These are phyloP conservation scores for Ibycter americanus DNA, from an alignment of 2,797 vertebrate species.

Conservation along the genomic window DNA sequence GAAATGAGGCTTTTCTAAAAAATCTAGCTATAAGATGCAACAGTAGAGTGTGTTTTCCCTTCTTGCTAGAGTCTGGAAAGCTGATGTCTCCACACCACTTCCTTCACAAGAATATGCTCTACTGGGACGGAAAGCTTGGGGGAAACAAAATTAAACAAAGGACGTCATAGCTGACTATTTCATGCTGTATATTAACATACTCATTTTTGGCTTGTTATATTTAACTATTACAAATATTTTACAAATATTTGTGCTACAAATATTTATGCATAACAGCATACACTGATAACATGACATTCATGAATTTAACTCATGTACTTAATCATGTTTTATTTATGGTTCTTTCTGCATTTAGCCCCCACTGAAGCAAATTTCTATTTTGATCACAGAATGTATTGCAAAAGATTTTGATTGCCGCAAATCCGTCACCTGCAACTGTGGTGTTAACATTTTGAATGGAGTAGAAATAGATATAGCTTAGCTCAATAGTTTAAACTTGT, in stretches of 20 bases:
- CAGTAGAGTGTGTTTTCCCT: neutral
- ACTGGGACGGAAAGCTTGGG: neutral
- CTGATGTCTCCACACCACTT: neutral
- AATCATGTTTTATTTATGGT: conserved; percentile 35
- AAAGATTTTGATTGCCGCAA: conserved; percentile 46
- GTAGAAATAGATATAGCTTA: conserved; percentile 44
- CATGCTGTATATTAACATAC: neutral
- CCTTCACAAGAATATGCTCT: neutral
- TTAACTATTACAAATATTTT: neutral
- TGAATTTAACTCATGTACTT: neutral
- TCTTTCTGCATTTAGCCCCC: neutral
- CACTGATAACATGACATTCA: neutral
- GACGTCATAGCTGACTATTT: neutral
- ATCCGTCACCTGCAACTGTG: conserved; percentile 18
- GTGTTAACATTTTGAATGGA: conserved; percentile 14
- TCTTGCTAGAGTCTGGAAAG: neutral
- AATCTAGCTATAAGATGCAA: neutral
- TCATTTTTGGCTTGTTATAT: neutral
- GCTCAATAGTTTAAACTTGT: conserved; percentile 60
- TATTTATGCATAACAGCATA: neutral
- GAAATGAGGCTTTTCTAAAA: neutral
- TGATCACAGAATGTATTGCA: conserved; percentile 36
- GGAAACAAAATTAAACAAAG: neutral
- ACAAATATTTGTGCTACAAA: neutral
- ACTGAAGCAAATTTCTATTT: conserved; percentile 56